These are phyloP conservation scores for Phaenicophaeus curvirostris DNA, from an alignment of 2,797 vertebrate species.

Conservation along the genomic window DNA sequence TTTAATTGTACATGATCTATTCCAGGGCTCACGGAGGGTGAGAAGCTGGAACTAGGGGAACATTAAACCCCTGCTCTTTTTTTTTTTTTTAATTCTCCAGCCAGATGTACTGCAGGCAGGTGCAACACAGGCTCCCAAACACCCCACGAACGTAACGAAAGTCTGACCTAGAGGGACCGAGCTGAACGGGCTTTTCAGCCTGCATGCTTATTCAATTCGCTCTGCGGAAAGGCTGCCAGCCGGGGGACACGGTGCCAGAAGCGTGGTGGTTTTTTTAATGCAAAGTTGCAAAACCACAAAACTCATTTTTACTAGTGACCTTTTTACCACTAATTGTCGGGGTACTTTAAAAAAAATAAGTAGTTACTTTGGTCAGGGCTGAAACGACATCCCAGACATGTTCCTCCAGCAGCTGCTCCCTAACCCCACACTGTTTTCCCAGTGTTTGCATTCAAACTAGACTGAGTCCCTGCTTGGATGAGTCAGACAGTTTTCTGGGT, in stretches of 20 bases:
- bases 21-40: not conserved
- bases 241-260: not conserved
- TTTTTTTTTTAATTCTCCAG: not conserved
- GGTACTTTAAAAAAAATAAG: not conserved
- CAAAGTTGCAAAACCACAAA: slow-evolving; percentile 67
- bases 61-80: not conserved
- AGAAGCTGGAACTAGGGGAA: slow-evolving; percentile 27
- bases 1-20: slow-evolving; percentile 62
- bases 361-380: not conserved
- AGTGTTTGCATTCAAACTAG: not conserved
- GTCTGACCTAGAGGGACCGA: slow-evolving; percentile 8
- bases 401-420: not conserved
- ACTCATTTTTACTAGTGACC: slow-evolving; percentile 57
- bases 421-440: not conserved
- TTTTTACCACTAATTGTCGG: slow-evolving; percentile 59
- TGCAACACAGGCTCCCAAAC: slow-evolving; percentile 46
- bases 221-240: slow-evolving; percentile 17
- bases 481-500: not conserved
- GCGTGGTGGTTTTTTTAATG: slow-evolving; percentile 53
- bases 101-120: slow-evolving; percentile 54
- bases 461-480: not conserved
- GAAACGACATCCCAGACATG: not conserved
- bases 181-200: slow-evolving; percentile 34
- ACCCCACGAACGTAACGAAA: not conserved
- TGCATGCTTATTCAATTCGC: not conserved